Evolutionary conservation across 2,113 vertebrate genomes (phyloP).

Genomic region (Eulemur macaco): DNA sequence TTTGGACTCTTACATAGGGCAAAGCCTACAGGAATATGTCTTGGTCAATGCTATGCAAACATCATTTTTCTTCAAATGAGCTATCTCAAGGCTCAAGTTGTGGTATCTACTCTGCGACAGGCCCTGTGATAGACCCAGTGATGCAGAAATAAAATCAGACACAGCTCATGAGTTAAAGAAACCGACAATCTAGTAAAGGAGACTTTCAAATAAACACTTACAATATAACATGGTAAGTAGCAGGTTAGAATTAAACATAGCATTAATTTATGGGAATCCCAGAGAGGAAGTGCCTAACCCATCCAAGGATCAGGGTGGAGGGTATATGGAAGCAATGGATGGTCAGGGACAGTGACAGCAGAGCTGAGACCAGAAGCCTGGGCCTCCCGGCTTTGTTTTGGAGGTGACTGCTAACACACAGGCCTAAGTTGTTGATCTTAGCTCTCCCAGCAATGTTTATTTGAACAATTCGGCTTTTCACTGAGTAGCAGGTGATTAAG

Average conservation of each 20-base stretch:
- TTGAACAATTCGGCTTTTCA: constrained; percentile 68
- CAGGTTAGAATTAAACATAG: neutral
- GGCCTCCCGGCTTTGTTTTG: neutral
- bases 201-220: neutral
- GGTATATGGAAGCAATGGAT: neutral
- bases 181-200: neutral
- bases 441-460: constrained; percentile 56
- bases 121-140: neutral
- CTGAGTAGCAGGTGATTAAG: constrained; percentile 70
- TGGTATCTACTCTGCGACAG: neutral
- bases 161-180: neutral
- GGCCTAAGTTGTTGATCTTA: constrained; percentile 43
- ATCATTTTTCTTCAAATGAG: neutral
- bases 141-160: neutral
- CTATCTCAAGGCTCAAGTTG: neutral
- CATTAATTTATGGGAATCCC: neutral
- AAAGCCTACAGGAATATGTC: neutral
- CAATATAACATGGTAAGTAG: neutral
- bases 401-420: constrained; percentile 8
- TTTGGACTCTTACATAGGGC: neutral
- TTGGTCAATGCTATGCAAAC: neutral
- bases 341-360: neutral
- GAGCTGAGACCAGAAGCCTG: neutral
- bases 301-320: accelerated
- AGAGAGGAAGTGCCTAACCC: neutral